Base-by-base conservation (phyloP, 2,113 vertebrate species). In the Microcebus ravelobensis region DNA sequence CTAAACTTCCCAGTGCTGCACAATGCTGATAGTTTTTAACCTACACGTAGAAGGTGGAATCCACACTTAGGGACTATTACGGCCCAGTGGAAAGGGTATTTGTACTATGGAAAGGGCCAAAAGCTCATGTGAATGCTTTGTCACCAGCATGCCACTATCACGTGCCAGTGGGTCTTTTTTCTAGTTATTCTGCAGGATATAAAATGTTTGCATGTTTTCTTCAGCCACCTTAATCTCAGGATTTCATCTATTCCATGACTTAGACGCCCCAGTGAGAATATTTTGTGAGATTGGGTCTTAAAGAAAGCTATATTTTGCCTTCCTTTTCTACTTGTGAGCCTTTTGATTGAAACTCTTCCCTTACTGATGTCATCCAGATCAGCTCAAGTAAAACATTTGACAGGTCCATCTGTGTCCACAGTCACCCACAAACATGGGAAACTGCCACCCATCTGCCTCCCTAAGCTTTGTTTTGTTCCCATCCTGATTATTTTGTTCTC, bases 371-470 rank as follows among this genome's bases (percentile, higher is more conserved):
- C 79, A 76, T 45, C 45, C 73, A 81, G 63, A 91, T 71, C 71
- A 87, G 70, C 27, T 95, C 52, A 90, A 89, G 61, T 81, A 74
- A 93, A 96, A 94, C 67, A 93, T 67, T 81, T 94, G 68, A 91
- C 83, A 86, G 79, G 83, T 90, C 88, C 91, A 92, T 96, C 94
- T 93, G 73, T 77, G 63, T 91, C 86, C 73, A 84, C 42, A 48
- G 57, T 93, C 83, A 89, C 63, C 86, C 73, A 93, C 52, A 96
- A 73, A 83, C 52, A 77, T 59, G 73, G 59, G 82, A 90, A 95
- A 88, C 76, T 88, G 86, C 61, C 89, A 97, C 55, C 94, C 92
- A 93, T 79, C 94, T 96, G 94, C 31, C 50, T 96, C 17, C 34
- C 59, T 57, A 2, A 8, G n/a, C 68, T 73, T 68, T 15, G 27